These are phyloP conservation scores for Hydrotaea cyrtoneurina DNA, from an alignment of 2,888 invertebrate genomes.

Conservation along the genomic window DNA sequence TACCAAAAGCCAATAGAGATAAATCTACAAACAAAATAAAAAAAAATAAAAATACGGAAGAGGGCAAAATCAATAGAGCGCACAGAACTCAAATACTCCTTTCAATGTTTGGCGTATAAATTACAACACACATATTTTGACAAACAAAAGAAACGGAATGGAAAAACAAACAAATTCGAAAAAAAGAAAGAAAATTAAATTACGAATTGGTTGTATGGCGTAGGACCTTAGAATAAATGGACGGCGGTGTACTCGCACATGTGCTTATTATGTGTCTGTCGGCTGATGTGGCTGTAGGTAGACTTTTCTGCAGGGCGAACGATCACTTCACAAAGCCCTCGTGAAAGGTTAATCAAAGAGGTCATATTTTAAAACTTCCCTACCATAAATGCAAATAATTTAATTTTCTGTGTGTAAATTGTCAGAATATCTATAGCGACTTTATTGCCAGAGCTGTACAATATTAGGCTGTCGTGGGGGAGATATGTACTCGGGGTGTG, in stretches of 20 bases:
- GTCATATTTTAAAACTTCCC: conserved; percentile 9
- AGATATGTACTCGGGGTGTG: no score
- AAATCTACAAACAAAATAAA: conserved; percentile 53
- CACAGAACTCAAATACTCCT: conserved; percentile 40
- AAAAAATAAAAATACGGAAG: conserved; percentile 47
- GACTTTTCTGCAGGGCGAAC: conserved; percentile 37
- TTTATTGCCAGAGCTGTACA: neutral
- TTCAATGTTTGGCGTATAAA: conserved; percentile 51
- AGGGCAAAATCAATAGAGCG: conserved; percentile 55
- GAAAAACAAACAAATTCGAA: conserved; percentile 18
- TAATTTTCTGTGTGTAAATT: neutral
- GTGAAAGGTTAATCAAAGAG: conserved; percentile 52
- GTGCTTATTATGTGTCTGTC: no score
- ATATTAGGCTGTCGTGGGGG: no score
- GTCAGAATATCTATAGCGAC: neutral
- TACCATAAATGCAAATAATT: neutral
- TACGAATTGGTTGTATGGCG: neutral
- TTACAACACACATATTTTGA: conserved; percentile 59
- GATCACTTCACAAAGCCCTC: neutral
- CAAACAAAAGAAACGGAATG: conserved; percentile 47
- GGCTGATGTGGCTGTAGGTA: conserved; percentile 5
- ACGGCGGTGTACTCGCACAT: no score
- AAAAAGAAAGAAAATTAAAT: conserved; percentile 27
- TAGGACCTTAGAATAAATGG: neutral
- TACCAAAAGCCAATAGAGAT: conserved; percentile 50